A percentile compares a stretch with the other conserved stretches of the same genome.
Conservation (phyloP, 2,797 vertebrate species). For the Peromyscus attwateri region DNA sequence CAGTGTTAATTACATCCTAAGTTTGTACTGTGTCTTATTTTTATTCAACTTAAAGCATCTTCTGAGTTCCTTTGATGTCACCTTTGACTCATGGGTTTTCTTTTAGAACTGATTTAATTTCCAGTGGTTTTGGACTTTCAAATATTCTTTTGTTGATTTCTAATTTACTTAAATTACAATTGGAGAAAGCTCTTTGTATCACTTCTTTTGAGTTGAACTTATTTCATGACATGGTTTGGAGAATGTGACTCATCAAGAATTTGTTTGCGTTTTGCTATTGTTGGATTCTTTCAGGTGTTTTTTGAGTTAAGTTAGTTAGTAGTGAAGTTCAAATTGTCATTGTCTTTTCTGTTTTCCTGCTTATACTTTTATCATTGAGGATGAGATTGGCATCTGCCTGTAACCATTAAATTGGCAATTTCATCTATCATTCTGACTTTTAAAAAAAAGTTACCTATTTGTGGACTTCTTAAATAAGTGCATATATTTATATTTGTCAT, state of each 20-base stretch:
- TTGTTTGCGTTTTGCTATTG: neutral
- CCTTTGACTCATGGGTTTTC: neutral
- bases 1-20: neutral
- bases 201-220: neutral
- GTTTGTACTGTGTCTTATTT: neutral
- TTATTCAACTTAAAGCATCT: neutral
- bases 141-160: neutral
- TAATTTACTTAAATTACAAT: neutral
- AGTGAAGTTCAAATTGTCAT: neutral
- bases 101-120: neutral
- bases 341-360: neutral
- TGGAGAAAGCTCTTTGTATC: neutral
- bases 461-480: neutral
- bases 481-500: neutral
- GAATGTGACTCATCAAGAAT: neutral
- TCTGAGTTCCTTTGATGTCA: neutral
- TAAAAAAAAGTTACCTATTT: neutral
- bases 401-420: neutral
- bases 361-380: neutral
- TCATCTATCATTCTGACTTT: neutral
- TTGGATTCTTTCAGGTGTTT: neutral
- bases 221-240: neutral
- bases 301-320: neutral
- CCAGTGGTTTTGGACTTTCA: neutral
- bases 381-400: neutral